Evolutionary conservation across 1,140 invertebrate genomes (phyloP).

Genomic region (Drosophila mayri): DNA sequence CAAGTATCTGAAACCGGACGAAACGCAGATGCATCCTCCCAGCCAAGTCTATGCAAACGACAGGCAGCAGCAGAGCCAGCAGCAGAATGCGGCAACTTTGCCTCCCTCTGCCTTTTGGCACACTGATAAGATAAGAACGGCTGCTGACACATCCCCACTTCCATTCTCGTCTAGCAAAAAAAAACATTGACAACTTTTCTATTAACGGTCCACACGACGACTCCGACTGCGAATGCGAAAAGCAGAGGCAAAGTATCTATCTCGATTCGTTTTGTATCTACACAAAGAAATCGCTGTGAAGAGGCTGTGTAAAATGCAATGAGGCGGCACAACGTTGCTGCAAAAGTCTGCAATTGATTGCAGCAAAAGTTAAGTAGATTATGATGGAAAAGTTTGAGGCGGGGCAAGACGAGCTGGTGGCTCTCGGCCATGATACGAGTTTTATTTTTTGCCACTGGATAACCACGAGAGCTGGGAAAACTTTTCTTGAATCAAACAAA

Average conservation of each 20-base stretch:
- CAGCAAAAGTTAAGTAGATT: constrained; percentile 83
- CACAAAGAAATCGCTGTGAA: constrained; percentile 67
- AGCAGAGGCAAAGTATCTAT: constrained; percentile 36
- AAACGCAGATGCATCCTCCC: constrained; percentile 46
- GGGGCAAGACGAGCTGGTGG: background rate
- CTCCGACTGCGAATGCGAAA: constrained; percentile 13
- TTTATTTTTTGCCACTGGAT: constrained; percentile 46
- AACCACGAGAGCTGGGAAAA: constrained; percentile 59
- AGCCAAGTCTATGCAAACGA: constrained; percentile 54
- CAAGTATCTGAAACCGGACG: constrained; percentile 35
- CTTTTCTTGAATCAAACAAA: constrained; percentile 43
- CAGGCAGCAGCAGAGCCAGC: constrained; percentile 15
- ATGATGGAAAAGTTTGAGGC: constrained; percentile 78
- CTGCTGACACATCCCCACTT: constrained; percentile 19
- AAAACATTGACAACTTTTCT: constrained; percentile 81
- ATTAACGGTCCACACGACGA: constrained; percentile 58
- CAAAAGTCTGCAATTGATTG: constrained; percentile 77
- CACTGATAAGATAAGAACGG: constrained; percentile 43
- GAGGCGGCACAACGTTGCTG: constrained; percentile 59
- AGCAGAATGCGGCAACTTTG: constrained; percentile 37
- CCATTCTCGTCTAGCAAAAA: constrained; percentile 15
- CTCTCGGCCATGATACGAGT: constrained; percentile 65
- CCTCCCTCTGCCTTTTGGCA: background rate
- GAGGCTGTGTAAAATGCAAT: constrained; percentile 75
- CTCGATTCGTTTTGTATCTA: constrained; percentile 59